Evolutionary conservation across 2,113 vertebrate genomes (phyloP), one percentile per base, ranked within the genome.

Genomic region (Leptobrachium leishanense): DNA sequence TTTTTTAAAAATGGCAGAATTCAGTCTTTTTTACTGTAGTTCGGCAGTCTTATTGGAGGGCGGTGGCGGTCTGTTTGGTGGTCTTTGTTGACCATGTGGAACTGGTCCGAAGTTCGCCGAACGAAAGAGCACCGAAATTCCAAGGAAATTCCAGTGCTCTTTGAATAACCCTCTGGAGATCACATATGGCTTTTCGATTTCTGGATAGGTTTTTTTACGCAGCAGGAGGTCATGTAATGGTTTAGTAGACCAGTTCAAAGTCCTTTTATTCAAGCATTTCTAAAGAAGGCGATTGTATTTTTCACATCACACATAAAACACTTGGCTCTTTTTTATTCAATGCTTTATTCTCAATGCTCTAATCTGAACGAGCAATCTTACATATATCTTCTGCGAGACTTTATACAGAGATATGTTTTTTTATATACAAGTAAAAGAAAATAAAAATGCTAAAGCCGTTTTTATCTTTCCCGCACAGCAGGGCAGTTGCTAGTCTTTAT

Each of bases 341-440:
- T 62, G 42, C 42, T 43, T 81, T 43, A 39, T 13, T 57, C 8
- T 31, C 20, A 31, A 31, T 31, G 20, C 20, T 81, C 3, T 15
- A 74, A 74, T 81, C 78, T 10, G 43, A 62, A 53, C 62, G 50
- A 55, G 74, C 71, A 81, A 81, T 81, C 78, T 74, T 20, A 46
- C 59, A 68, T 74, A 62, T 74, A 72, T 81, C 71, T 74, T 74
- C 42, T 2, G 50, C 54, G 31, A 74, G 50, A 62, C 74, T 71
- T 20, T 65, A 68, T 68, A 68, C 71, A 81, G 50, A 74, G 78
- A 74, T 81, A 72, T 65, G 74, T 74, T 81, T 39, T 44, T 46
- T 50, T 39, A 20, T 66, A 43, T 69, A 68, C 62, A 57, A 50
- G 8, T 50, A 8, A 5, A 50, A 50, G 40, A 44, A 77, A 67